A percentile compares a stretch with the other conserved stretches of the same genome.
Evolutionary conservation across 2,888 invertebrate genomes (phyloP).

Genomic region (Hecatera dysodea): DNA sequence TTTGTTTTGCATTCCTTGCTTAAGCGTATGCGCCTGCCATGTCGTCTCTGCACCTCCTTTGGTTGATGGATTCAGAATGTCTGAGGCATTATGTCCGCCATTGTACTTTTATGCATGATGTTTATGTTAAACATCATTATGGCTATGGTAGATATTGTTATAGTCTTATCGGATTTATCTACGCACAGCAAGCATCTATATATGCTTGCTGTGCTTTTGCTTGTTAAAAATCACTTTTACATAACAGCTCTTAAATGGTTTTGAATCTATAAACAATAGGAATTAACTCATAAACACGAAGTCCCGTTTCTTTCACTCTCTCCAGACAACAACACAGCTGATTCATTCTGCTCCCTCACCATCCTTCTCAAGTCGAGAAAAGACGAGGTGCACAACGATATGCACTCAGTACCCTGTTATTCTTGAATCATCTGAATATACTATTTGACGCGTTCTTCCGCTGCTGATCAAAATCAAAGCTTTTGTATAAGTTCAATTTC

Average conservation of each 20-base stretch:
- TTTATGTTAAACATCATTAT: not conserved
- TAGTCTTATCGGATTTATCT: not conserved
- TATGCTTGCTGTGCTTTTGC: too few relatives aligned
- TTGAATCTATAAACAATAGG: slow-evolving; percentile 1
- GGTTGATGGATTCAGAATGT: too few relatives aligned
- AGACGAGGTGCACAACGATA: slow-evolving; percentile 49
- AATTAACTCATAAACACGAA: slow-evolving; percentile 1
- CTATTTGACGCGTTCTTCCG: slow-evolving; percentile 61
- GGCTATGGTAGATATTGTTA: not conserved
- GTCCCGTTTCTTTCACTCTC: slow-evolving; percentile 39
- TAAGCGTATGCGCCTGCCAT: too few relatives aligned
- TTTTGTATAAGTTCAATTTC: slow-evolving; percentile 71
- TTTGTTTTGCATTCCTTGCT: too few relatives aligned
- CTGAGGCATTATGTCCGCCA: too few relatives aligned
- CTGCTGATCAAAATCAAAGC: slow-evolving; percentile 64
- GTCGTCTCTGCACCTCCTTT: too few relatives aligned
- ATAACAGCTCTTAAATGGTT: not conserved
- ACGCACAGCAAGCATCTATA: too few relatives aligned
- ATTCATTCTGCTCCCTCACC: slow-evolving; percentile 28
- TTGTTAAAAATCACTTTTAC: not conserved
- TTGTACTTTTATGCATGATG: not conserved
- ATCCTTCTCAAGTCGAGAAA: slow-evolving; percentile 30
- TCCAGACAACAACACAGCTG: slow-evolving; percentile 41
- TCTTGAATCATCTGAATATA: slow-evolving; percentile 50
- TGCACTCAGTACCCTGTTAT: slow-evolving; percentile 54